These are phyloP conservation scores for Drosophila paucipuncta DNA, from an alignment of 2,888 invertebrate species.

Conservation along the genomic window DNA sequence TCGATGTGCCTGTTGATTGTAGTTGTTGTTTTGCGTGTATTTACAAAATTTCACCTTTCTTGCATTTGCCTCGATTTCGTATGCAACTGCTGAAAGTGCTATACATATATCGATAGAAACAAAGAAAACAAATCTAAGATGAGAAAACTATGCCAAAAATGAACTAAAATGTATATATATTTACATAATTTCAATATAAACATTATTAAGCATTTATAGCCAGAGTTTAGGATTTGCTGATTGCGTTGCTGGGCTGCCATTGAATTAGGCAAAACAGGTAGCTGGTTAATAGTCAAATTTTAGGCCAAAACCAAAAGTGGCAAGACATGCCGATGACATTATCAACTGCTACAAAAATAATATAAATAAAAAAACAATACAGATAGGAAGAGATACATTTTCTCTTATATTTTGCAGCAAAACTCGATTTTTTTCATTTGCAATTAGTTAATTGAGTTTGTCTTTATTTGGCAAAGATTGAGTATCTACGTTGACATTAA, in stretches of 20 bases:
- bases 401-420: constrained; percentile 16
- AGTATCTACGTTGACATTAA: constrained; percentile 50
- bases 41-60: constrained; percentile 41
- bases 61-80: constrained; percentile 35
- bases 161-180: neutral
- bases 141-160: neutral
- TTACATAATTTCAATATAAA: neutral
- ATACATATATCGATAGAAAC: neutral
- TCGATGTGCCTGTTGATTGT: constrained; percentile 9
- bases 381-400: constrained; percentile 22
- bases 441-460: constrained; percentile 55
- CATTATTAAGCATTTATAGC: constrained; percentile 6
- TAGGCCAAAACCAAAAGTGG: constrained; percentile 46
- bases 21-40: neutral
- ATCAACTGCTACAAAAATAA: constrained; percentile 19
- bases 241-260: constrained; percentile 21
- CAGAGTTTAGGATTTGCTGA: constrained; percentile 4
- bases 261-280: constrained; percentile 56
- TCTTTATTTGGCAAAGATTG: constrained; percentile 55
- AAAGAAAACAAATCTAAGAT: neutral
- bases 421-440: constrained; percentile 30
- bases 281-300: constrained; percentile 45
- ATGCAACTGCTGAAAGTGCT: constrained; percentile 18
- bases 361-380: neutral
- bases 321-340: constrained; percentile 60